Evolutionary conservation across 2,797 vertebrate species (phyloP), one percentile per base, ranked within the genome.

Genomic region (Gallinago nigripennis): DNA sequence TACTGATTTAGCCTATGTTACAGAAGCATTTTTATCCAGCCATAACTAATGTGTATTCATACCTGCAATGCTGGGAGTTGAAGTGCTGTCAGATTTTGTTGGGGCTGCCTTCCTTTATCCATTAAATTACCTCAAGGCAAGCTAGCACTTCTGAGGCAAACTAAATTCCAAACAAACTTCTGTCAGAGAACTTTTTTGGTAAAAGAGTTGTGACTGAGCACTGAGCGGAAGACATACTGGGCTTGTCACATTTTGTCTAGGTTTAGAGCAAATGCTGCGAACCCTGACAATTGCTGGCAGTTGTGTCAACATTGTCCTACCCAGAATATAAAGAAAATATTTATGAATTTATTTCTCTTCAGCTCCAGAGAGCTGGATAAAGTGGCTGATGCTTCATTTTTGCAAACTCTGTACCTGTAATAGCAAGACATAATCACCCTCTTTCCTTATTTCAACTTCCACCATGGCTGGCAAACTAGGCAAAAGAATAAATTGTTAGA

Each of bases 401-500:
- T 91, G 56, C 27, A 88, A 60, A 58, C 43, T 65, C 46, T 56
- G 24, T 64, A 58, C 16, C 39, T 86, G 31, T 33, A 76, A 53
- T 3, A 71, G 25, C 6, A 7, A 56, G 43, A 57, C 13, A 54
- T 72, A 92, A 80, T 68, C n/a, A 31, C 21, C 8, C 35, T 77
- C 48, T 56, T n/a, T 53, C 25, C 30, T 66, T 70, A 86, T 76
- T 82, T 87, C 76, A 51, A 53, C 45, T 81, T 79, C 60, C 25
- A 70, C 8, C 17, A 4, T 43, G 41, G 30, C 45, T 87, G 43
- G 90, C 88, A n/a, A 92, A 23, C 37, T 79, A 96, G 37, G 30
- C 39, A 94, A 82, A 90, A 58, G 69, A 88, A 86, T 86, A 81
- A 97, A 90, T 69, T 92, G 56, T 53, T 91, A 83, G 73, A 89